Conservation (phyloP, 2,888 invertebrate species). For the Plebejus melissa region DNA sequence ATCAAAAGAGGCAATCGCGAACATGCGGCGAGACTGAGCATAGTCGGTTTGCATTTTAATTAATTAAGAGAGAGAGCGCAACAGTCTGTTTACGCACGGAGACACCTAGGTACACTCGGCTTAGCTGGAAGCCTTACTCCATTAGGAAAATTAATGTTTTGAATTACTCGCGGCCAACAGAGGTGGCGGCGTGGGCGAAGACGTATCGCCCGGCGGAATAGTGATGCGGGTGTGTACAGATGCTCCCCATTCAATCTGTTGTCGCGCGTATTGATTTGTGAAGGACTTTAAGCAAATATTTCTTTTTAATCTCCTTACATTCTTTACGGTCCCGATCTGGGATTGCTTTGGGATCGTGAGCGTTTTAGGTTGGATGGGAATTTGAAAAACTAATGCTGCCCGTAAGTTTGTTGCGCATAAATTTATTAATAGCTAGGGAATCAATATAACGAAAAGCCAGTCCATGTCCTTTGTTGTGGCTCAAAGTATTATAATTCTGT, state of each 20-base stretch:
- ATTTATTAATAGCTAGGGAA: too few relatives aligned
- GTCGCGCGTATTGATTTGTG: slow-evolving; percentile 24
- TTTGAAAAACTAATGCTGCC: neutral
- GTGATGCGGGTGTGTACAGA: slow-evolving; percentile 35
- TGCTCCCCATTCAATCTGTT: slow-evolving; percentile 23
- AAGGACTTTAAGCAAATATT: slow-evolving; percentile 26
- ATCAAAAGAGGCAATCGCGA: slow-evolving; percentile 59
- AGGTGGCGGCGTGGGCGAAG: slow-evolving; percentile 45
- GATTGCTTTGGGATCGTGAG: neutral
- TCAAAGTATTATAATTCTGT: too few relatives aligned
- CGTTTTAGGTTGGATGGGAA: neutral
- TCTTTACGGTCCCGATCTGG: neutral
- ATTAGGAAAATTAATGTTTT: slow-evolving; percentile 80
- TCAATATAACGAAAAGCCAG: too few relatives aligned
- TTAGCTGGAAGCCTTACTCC: slow-evolving; percentile 69
- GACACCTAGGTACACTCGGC: slow-evolving; percentile 58
- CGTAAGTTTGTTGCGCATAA: neutral
- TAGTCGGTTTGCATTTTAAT: slow-evolving; percentile 73
- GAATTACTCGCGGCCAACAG: slow-evolving; percentile 59
- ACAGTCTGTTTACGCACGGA: slow-evolving; percentile 66
- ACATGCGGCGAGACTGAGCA: slow-evolving; percentile 42
- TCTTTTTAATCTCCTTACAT: slow-evolving; percentile 22
- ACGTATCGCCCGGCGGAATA: slow-evolving; percentile 42
- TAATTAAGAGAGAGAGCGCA: slow-evolving; percentile 63
- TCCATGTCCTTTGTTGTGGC: too few relatives aligned